Evolutionary conservation across 2,797 vertebrate species (phyloP).

Genomic region (Lutra lutra): DNA sequence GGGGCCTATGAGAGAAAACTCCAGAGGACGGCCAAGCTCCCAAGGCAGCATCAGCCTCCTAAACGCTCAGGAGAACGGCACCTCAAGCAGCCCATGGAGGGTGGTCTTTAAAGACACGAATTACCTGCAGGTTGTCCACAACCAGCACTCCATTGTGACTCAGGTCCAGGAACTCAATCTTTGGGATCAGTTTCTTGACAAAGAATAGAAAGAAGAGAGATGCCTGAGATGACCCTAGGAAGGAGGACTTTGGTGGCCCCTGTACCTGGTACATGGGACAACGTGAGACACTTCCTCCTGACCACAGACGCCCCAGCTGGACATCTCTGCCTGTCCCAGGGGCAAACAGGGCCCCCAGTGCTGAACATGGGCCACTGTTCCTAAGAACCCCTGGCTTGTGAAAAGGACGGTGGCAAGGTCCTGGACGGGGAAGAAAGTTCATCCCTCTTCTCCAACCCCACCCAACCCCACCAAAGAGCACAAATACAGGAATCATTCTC

Average conservation of each 20-base stretch:
- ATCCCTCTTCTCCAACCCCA: neutral
- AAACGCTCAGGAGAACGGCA: neutral
- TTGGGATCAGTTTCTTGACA: constrained; percentile 94
- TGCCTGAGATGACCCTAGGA: neutral
- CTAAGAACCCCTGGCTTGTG: neutral
- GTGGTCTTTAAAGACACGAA: constrained; percentile 67
- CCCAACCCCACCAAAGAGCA: neutral
- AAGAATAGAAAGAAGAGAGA: constrained; percentile 69
- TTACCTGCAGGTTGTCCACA: constrained; percentile 96
- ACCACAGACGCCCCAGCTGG: neutral
- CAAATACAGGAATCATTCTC: neutral
- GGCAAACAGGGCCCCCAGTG: neutral
- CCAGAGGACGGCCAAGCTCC: neutral
- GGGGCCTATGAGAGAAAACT: neutral
- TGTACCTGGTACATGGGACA: neutral
- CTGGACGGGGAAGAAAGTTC: neutral
- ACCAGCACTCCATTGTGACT: constrained; percentile 94
- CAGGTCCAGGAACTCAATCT: constrained; percentile 97
- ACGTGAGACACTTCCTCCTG: neutral
- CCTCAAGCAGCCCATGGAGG: neutral
- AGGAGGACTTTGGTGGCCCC: neutral
- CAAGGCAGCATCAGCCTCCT: neutral
- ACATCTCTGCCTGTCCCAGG: neutral
- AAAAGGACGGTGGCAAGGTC: neutral
- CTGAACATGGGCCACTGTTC: neutral